Conservation (phyloP, 2,113 vertebrate genomes). For the Onychorhynchus coronatus region DNA sequence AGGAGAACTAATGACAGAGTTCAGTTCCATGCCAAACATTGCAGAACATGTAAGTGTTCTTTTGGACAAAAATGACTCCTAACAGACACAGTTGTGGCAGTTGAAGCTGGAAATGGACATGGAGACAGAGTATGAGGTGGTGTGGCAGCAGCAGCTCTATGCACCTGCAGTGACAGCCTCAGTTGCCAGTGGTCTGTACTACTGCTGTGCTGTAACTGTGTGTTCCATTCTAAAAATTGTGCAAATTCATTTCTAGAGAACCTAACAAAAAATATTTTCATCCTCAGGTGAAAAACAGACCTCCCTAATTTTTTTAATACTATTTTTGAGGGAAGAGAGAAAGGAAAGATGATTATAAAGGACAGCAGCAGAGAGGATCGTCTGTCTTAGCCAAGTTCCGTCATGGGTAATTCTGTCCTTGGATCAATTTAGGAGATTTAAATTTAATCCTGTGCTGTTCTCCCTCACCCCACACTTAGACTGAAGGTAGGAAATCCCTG, state of each 20-base stretch:
- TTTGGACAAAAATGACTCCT: neutral
- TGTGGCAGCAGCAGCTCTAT: neutral
- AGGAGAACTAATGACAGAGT: neutral
- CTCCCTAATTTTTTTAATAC: neutral
- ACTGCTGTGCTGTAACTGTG: neutral
- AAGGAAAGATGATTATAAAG: neutral
- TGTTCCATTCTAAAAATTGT: neutral
- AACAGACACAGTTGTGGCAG: rapidly evolving
- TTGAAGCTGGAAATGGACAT: neutral
- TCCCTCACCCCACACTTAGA: neutral
- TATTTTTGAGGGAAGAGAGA: neutral
- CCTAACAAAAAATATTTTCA: neutral
- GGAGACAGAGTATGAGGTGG: neutral
- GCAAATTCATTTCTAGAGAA: neutral
- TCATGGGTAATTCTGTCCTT: neutral
- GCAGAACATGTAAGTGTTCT: neutral
- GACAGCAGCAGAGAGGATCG: neutral
- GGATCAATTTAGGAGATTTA: neutral
- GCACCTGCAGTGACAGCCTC: neutral
- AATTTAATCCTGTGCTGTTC: neutral
- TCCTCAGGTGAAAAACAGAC: neutral
- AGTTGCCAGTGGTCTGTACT: neutral
- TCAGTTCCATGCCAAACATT: neutral
- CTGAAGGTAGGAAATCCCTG: neutral
- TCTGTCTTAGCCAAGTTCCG: neutral